Base-by-base conservation (phyloP, 2,888 invertebrate genomes). In the Pilophorus perplexus region DNA sequence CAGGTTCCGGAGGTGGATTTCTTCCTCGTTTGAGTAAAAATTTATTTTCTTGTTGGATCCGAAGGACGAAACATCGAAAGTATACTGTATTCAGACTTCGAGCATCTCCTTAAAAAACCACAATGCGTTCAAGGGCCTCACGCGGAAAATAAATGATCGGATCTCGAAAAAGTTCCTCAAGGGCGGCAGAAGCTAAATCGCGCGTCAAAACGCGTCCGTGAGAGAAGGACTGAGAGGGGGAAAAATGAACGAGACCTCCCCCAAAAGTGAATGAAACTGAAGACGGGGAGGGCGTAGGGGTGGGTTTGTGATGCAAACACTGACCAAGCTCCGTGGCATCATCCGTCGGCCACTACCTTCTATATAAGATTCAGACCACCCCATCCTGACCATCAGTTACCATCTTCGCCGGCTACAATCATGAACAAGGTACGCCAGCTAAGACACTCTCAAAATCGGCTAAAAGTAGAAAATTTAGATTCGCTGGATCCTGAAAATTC, bases 321-420 rank as follows among this genome's bases (percentile, higher is more conserved):
- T 52, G 52, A 52, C 52, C 52, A 52, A 52, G 28, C n/a, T 52
- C 33, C 52, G 52, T 52, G 52, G 52, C 52, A 52, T 52, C 52
- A 52, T 52, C 52, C 52, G 25, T 28, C 25, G 52, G 27, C 52
- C 27, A 52, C 27, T 5, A 25, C 28, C 52, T 52, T 28, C 28
- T 52, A 52, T 52, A 52, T 52, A 52, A 52, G 52, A 28, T 52
- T 22, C 12, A 52, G 14, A 52, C 27, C 14, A 52, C 52, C 52
- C 52, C 52, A 52, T 3, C 52, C 18, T 28, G 8, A 28, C 33
- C 52, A 52, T 52, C 52, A 52, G 52, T 52, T 52, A 52, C 52
- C 52, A 52, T 52, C 52, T 28, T 52, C 52, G 10, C 27, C 14
- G 28, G 52, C 52, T 52, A 18, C 52, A 52, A 28, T 28, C 52